Percentiles rank a stretch among this genome's conserved stretches.
Evolutionary conservation across 2,113 vertebrate species (phyloP).

Genomic region (Oxygymnocypris stewartii): DNA sequence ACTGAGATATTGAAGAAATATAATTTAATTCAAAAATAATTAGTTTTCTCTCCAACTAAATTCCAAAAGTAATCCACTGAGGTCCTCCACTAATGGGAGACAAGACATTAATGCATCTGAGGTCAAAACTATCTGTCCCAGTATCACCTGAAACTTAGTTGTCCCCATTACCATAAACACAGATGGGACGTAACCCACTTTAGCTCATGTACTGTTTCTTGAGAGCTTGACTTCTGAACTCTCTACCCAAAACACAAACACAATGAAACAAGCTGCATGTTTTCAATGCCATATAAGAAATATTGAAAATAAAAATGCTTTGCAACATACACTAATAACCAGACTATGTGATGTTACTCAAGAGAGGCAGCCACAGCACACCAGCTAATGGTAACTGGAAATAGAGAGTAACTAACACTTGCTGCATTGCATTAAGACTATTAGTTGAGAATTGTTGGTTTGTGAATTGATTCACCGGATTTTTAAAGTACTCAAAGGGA

Average conservation of each 20-base stretch:
- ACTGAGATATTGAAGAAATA: not conserved
- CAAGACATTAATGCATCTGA: not conserved
- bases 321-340: not conserved
- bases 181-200: conserved; percentile 8
- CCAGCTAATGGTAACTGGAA: not conserved
- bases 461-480: conserved; percentile 22
- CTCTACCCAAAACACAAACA: not conserved
- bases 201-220: not conserved
- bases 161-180: conserved; percentile 10
- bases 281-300: not conserved
- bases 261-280: not conserved
- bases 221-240: conserved; percentile 13
- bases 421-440: conserved; percentile 13
- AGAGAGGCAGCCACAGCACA: not conserved
- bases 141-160: not conserved
- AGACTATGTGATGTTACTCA: not conserved
- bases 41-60: not conserved
- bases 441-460: not conserved
- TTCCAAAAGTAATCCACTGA: not conserved
- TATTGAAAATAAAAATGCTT: not conserved
- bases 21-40: too few species aligned
- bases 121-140: conserved; percentile 28
- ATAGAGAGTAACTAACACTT: not conserved
- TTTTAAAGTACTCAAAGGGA: conserved; percentile 20
- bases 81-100: not conserved